These are phyloP conservation scores for Ips typographus DNA, from an alignment of 1,140 invertebrate genomes.

Conservation along the genomic window DNA sequence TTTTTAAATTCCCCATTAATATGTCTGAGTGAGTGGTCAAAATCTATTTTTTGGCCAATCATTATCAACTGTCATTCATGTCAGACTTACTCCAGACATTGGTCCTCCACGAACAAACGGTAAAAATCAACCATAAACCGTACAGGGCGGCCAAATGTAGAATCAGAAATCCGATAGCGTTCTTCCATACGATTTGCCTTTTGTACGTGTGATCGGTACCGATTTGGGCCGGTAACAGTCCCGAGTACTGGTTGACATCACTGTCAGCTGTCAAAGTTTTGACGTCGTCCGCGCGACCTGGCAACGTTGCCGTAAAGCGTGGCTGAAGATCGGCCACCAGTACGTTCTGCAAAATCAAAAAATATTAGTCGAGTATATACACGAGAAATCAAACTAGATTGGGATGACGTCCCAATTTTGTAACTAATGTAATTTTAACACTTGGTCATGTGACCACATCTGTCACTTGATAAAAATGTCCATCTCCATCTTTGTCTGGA, in stretches of 20 bases:
- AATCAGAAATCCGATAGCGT: conserved; percentile 40
- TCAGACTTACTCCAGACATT: conserved; percentile 38
- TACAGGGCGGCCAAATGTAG: conserved; percentile 39
- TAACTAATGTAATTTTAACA: neutral
- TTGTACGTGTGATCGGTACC: conserved; percentile 42
- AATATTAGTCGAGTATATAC: neutral
- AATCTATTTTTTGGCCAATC: neutral
- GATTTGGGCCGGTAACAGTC: conserved; percentile 29
- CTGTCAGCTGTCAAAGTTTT: neutral
- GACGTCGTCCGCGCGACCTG: neutral
- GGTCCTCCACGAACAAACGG: conserved; percentile 24
- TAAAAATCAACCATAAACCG: conserved; percentile 34
- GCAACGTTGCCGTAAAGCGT: neutral
- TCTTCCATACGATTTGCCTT: conserved; percentile 45
- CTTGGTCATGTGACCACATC: neutral
- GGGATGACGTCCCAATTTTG: neutral
- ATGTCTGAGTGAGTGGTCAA: no score
- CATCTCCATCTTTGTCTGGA: neutral
- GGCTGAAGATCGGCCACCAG: neutral
- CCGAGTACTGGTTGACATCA: neutral
- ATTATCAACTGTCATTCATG: neutral
- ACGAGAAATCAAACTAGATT: no score
- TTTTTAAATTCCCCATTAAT: no score
- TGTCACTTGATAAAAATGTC: neutral
- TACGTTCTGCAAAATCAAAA: neutral